Conservation (phyloP, 1,140 invertebrate genomes). For the Cyrtorhinus lividipennis region DNA sequence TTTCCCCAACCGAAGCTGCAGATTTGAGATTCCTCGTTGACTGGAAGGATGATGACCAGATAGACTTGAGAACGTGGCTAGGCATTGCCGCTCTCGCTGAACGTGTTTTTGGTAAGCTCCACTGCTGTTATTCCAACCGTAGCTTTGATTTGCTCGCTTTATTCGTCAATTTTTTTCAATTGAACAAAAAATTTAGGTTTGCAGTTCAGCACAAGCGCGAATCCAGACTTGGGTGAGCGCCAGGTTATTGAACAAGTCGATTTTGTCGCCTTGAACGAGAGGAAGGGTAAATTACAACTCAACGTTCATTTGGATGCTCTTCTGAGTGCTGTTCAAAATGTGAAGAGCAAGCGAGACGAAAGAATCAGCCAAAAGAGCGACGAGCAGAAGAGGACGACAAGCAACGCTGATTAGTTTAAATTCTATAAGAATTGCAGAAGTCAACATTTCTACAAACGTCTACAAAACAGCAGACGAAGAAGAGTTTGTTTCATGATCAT, state of each 20-base stretch:
- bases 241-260: neutral
- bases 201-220: neutral
- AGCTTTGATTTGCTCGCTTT: too few species aligned
- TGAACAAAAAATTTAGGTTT: neutral
- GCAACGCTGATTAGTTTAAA: too few species aligned
- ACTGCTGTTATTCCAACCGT: too few species aligned
- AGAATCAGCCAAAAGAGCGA: too few species aligned
- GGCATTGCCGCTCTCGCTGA: constrained; percentile 48
- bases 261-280: neutral
- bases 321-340: neutral
- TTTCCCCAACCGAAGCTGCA: constrained; percentile 32
- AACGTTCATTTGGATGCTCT: neutral
- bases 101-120: constrained; percentile 33
- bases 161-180: too few species aligned
- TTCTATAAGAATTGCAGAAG: too few species aligned
- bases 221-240: constrained; percentile 7
- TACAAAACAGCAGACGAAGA: too few species aligned
- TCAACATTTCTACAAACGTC: too few species aligned
- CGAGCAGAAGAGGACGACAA: too few species aligned
- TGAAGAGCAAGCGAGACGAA: neutral
- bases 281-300: neutral
- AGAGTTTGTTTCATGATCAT: too few species aligned
- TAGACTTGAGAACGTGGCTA: constrained; percentile 48
- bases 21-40: constrained; percentile 35
- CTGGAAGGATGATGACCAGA: constrained; percentile 32